Evolutionary conservation across 2,888 invertebrate species (phyloP), one percentile per base, ranked within the genome.

Genomic region (Geophilus truncorum): DNA sequence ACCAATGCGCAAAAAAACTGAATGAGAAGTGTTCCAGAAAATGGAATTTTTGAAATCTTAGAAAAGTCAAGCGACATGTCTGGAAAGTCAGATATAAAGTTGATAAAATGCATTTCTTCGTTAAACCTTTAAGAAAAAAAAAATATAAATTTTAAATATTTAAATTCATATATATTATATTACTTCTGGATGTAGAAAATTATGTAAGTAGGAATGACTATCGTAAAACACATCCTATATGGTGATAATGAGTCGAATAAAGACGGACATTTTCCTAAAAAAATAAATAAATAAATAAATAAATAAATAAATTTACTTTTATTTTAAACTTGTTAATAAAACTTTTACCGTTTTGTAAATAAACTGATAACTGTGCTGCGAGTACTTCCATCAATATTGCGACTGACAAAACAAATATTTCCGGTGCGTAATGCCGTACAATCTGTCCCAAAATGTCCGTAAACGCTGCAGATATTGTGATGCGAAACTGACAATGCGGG

Each of bases 341-440:
- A 7, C 34, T 15, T 15, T 57, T n/a, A 57, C 57, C 57, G n/a
- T 57, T 21, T 4, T 18, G 1, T 18, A 57, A 57, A n/a, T 21
- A 57, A 7, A 21, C 4, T n/a, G 57, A 57, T 21, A 57, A 84
- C 85, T 91, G 91, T 82, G 88, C 87, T 81, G 90, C 88, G 0
- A 91, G 87, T 0, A 90, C 90, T 83, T 93, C 86, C 5, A 93
- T 85, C 0, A 92, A 84, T 36, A 93, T 90, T 1, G 91, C 91
- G 0, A 90, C 90, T 4, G 92, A 86, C 85, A 93, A 92, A 0
- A 92, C 90, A 0, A 92, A 88, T 7, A 94, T 84, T 83, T 92
- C 88, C 0, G 91, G 89, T 0, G 90, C 88, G 85, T 92, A 93
- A 86, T 91, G 90, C 45, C 92, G 89, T 1, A 91, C 90, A 36